Conservation (phyloP, 2,888 invertebrate species). For the Philhelius pedissequus region DNA sequence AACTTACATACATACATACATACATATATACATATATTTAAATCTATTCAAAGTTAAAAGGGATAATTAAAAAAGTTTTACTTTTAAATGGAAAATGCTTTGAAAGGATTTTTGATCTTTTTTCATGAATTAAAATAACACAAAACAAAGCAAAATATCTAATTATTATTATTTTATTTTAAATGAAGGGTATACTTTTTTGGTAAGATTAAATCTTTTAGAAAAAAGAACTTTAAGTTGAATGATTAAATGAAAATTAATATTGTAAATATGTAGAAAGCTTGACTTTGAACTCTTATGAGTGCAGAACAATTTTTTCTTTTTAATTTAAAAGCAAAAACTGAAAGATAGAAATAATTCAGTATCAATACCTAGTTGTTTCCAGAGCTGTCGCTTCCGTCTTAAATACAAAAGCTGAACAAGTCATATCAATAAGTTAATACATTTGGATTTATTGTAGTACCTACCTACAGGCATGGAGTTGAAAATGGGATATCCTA, state of each 20-base stretch:
- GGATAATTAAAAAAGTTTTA: neutral
- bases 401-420: rapidly evolving
- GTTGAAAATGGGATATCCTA: too few relatives aligned
- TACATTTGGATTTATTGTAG: too few relatives aligned
- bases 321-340: neutral
- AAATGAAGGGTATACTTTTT: neutral
- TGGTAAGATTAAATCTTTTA: neutral
- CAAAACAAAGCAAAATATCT: neutral
- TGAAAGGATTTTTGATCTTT: neutral
- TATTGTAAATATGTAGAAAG: neutral
- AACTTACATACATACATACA: too few relatives aligned
- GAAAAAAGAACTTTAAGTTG: neutral
- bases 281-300: neutral
- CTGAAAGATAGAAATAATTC: neutral
- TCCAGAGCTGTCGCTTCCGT: neutral
- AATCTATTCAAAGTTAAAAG: neutral
- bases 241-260: neutral
- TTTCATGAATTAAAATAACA: neutral
- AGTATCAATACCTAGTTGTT: too few relatives aligned
- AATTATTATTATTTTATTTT: neutral
- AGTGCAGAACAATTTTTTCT: neutral
- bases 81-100: neutral
- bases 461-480: too few relatives aligned
- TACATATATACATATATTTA: too few relatives aligned
- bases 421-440: neutral